Evolutionary conservation across 2,113 vertebrate genomes (phyloP).

Genomic region (Nannospalax galili): DNA sequence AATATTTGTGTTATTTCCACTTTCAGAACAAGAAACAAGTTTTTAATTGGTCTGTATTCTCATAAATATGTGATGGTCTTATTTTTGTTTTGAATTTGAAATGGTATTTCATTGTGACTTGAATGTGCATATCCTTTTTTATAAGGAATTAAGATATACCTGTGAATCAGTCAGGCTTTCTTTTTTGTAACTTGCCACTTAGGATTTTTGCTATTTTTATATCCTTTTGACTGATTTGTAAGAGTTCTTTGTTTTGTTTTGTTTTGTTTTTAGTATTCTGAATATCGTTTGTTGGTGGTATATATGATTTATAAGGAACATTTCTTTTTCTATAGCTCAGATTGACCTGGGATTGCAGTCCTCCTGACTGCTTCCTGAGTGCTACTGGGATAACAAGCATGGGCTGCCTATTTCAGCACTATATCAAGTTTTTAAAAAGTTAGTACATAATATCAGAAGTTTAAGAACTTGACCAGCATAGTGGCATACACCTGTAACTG

Average conservation of each 20-base stretch:
- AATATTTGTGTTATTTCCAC: constrained; percentile 35
- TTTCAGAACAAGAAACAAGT: constrained; percentile 11
- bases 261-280: not conserved
- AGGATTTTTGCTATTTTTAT: constrained; percentile 24
- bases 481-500: not conserved
- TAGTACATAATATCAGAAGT: not conserved
- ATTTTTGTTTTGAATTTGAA: constrained; percentile 48
- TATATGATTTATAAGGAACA: constrained; percentile 32
- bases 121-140: not conserved
- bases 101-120: constrained; percentile 39
- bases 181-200: not conserved
- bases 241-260: not conserved
- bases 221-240: constrained; percentile 35
- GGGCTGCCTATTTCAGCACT: not conserved
- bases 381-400: not conserved
- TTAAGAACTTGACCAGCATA: not conserved
- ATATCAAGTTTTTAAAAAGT: not conserved
- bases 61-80: not conserved
- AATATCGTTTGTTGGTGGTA: constrained; percentile 40
- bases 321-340: not conserved
- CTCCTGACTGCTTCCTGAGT: not conserved
- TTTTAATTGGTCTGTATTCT: constrained; percentile 58
- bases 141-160: not conserved
- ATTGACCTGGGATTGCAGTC: not conserved
- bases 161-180: not conserved